phyloP scores from a whole-genome alignment of 2,797 vertebrate species.

The Spheniscus humboldti region DNA sequence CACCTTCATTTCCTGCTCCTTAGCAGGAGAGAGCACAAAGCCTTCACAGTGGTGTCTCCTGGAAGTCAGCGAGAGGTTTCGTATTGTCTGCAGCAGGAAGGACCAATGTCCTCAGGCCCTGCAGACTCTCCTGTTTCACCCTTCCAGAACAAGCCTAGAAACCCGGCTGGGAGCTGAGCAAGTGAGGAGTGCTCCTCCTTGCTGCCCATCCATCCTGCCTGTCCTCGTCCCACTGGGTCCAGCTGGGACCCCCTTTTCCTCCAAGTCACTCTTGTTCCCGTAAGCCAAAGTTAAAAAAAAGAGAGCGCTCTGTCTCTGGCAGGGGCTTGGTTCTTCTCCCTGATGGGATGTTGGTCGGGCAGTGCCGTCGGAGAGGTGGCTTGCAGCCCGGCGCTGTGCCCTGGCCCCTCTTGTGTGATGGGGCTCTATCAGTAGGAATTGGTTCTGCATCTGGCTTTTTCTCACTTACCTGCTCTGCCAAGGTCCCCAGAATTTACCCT shows the following conservation, averaged over 20 bases:
- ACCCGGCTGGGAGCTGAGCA: background rate
- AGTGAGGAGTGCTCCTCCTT: background rate
- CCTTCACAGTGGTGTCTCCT: background rate
- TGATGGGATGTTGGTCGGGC: background rate
- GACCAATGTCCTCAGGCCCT: background rate
- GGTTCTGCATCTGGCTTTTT: background rate
- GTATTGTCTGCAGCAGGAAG: background rate
- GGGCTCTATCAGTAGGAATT: background rate
- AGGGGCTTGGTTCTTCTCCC: background rate
- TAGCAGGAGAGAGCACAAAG: background rate
- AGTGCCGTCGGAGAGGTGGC: background rate
- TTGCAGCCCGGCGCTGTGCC: background rate
- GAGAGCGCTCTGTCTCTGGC: background rate
- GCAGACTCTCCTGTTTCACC: background rate
- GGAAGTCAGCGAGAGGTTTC: background rate
- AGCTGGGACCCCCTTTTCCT: background rate
- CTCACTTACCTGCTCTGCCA: background rate
- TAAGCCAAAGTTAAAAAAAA: background rate
- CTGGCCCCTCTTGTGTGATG: too few relatives aligned
- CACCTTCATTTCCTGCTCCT: background rate
- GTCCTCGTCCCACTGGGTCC: background rate
- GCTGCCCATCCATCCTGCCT: background rate
- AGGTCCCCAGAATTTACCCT: background rate
- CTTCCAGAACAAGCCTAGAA: background rate
- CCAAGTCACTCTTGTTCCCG: background rate